A percentile compares a stretch with the other conserved stretches of the same genome.
Conservation (phyloP, 1,140 invertebrate species). For the Drosophila dunni region DNA sequence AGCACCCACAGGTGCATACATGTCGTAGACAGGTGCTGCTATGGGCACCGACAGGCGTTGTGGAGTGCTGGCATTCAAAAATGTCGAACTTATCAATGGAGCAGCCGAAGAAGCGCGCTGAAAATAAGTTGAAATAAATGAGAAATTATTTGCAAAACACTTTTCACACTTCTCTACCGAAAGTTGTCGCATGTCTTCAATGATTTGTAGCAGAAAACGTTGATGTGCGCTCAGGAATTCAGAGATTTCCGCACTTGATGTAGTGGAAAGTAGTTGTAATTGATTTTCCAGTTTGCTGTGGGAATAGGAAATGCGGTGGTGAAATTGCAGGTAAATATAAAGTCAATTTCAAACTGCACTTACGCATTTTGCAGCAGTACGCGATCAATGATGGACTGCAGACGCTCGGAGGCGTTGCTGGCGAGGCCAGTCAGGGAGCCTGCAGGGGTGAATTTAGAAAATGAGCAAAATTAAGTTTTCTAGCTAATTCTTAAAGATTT, state of each 20-base stretch:
- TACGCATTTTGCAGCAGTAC: constrained; percentile 71
- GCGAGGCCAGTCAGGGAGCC: constrained; percentile 73
- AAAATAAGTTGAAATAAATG: not conserved
- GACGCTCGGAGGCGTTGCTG: constrained; percentile 62
- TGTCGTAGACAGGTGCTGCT: constrained; percentile 42
- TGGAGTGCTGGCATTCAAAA: constrained; percentile 65
- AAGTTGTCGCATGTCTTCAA: constrained; percentile 79
- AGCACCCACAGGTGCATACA: constrained; percentile 63
- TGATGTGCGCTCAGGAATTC: constrained; percentile 75
- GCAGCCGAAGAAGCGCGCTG: constrained; percentile 29
- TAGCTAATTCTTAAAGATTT: too few relatives aligned
- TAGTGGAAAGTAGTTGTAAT: constrained; percentile 54
- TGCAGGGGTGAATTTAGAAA: constrained; percentile 26
- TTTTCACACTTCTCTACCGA: constrained; percentile 49
- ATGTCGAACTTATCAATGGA: constrained; percentile 64
- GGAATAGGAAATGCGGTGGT: not conserved
- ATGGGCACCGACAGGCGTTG: constrained; percentile 33
- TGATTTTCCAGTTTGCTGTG: constrained; percentile 72
- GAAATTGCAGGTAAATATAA: not conserved
- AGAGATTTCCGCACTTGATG: constrained; percentile 66
- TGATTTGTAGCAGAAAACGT: constrained; percentile 72
- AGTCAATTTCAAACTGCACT: not conserved
- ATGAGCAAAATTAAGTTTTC: not conserved
- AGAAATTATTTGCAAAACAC: not conserved
- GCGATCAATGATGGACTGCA: constrained; percentile 78